Evolutionary conservation across 2,888 invertebrate species (phyloP), one percentile per base, ranked within the genome.

Genomic region (Euplexia lucipara): DNA sequence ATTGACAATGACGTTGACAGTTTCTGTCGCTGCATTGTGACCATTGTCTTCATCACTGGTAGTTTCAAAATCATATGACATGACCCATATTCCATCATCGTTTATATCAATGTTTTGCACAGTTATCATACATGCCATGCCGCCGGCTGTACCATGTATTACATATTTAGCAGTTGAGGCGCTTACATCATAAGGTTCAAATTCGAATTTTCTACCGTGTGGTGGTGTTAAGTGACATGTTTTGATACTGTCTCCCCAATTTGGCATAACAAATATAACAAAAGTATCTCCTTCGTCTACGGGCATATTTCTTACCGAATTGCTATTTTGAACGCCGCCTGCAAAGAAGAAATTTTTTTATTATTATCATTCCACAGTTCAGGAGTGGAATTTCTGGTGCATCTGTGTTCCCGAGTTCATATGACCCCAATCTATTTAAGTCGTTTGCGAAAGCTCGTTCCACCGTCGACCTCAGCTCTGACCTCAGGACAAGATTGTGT

Each of bases 81-180:
- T 16, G 7, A 10, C 12, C 76, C 76, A 76, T 1, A 30, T 1
- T 44, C 76, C 76, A 32, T 53, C 63, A 57, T 76, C 78, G 1
- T 54, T 39, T 41, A 30, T 10, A 26, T 66, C 65, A 18, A 70
- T 0, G 16, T 70, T 26, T 7, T 0, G 22, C 8, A 76, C 44
- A 3, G 7, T 30, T 5, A 77, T 39, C 7, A 22, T 16, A 41
- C 76, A 76, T 7, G 8, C 9, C 0, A 5, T 0, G 0, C 0
- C 1, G 0, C 7, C 0, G 1, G 5, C 22, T 26, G 26, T 26
- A 10, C 9, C n/a, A 5, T 16, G 1, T 44, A 75, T 22, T 12
- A 9, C 1, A 54, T 59, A 76, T 62, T 72, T 76, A 0, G 54
- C 42, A 8, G 41, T 51, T 7, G 53, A 14, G 3, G 14, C 0